Conservation (phyloP, 2,888 invertebrate species). For the Amphipoea oculea region DNA sequence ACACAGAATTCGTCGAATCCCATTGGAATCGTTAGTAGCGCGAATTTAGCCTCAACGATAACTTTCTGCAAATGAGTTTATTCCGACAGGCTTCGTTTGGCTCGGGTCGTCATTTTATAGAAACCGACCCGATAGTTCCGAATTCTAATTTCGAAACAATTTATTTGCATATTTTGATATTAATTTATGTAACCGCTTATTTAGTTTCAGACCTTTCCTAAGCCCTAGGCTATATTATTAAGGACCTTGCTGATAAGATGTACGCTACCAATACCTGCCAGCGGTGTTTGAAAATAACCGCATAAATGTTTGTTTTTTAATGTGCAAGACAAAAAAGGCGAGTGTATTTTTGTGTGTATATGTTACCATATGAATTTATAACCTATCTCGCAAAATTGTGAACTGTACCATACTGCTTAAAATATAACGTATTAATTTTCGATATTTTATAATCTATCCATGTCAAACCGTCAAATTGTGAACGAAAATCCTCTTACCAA, state of each 20-base stretch:
- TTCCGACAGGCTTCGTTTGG: conserved; percentile 37
- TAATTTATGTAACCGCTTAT: conserved; percentile 49
- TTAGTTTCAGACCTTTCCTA: conserved; percentile 21
- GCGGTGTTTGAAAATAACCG: background rate
- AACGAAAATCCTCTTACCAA: too few relatives aligned
- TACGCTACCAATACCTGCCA: too few relatives aligned
- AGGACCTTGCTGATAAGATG: background rate
- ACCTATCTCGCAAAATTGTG: too few relatives aligned
- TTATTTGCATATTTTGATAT: conserved; percentile 51
- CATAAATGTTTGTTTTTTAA: background rate
- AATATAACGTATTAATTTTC: background rate
- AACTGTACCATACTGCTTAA: background rate
- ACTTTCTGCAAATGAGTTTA: conserved; percentile 56
- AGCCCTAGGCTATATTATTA: conserved; percentile 1
- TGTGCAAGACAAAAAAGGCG: background rate
- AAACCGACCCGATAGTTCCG: conserved; percentile 34
- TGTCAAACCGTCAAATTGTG: background rate
- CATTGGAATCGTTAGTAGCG: conserved; percentile 26
- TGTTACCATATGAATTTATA: too few relatives aligned
- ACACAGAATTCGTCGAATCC: conserved; percentile 26
- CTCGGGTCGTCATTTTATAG: conserved; percentile 37
- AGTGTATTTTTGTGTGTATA: background rate
- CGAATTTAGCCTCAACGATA: conserved; percentile 19
- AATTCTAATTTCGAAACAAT: conserved; percentile 44
- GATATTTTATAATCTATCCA: background rate